Evolutionary conservation across 2,113 vertebrate genomes (phyloP).

Genomic region (Pterocles orientalis): DNA sequence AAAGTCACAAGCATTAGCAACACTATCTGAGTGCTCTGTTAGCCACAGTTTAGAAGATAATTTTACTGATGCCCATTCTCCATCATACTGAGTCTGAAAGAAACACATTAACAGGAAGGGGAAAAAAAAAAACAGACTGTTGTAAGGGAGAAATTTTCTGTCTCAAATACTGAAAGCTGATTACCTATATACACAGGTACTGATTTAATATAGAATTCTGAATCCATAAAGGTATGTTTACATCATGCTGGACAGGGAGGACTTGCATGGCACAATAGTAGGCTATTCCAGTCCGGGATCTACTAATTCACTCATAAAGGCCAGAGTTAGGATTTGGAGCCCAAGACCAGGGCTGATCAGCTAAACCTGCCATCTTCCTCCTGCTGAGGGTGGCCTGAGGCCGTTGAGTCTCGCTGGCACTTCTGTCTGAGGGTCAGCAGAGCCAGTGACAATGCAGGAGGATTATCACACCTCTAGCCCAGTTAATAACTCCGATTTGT

Average conservation of each 20-base stretch:
- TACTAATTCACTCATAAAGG: background rate
- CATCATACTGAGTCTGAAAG: background rate
- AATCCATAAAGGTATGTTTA: background rate
- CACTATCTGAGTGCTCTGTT: background rate
- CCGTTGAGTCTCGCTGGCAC: background rate
- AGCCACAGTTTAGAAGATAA: background rate
- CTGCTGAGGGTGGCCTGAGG: background rate
- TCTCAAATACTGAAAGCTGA: background rate
- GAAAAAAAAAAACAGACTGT: rapidly evolving
- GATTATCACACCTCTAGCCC: background rate
- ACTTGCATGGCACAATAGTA: background rate
- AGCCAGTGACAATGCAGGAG: rapidly evolving
- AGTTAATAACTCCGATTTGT: background rate
- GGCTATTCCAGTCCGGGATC: background rate
- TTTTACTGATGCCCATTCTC: background rate
- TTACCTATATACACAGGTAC: background rate
- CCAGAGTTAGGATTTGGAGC: background rate
- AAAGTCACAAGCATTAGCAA: background rate
- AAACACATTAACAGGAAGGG: background rate
- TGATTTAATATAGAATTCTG: background rate
- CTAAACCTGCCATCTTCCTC: background rate
- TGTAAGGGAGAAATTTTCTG: background rate
- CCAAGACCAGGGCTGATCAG: background rate
- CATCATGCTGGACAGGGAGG: background rate
- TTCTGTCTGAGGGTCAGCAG: background rate